Evolutionary conservation across 2,888 invertebrate species (phyloP).

Genomic region (Megastigmus dorsalis): DNA sequence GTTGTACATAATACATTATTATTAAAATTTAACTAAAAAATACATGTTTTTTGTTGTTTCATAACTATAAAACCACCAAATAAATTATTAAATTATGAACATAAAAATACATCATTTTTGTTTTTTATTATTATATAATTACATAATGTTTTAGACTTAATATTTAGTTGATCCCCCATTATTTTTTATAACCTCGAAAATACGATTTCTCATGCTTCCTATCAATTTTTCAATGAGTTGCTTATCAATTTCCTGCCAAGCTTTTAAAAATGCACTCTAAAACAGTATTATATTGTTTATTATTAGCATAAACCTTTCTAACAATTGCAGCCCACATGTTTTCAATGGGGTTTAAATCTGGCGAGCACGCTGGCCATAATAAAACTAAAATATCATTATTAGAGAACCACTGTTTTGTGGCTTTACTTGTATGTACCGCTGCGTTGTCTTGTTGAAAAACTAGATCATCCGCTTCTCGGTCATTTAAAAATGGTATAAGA

Average conservation of each 20-base stretch:
- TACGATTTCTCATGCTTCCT: too few relatives aligned
- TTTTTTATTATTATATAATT: too few relatives aligned
- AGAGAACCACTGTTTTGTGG: neutral
- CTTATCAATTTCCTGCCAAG: conserved; percentile 25
- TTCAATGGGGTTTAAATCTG: conserved; percentile 27
- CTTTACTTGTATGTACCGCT: neutral
- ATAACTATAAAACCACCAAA: neutral
- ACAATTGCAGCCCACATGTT: conserved; percentile 31
- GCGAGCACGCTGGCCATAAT: conserved; percentile 11
- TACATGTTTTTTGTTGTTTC: too few relatives aligned
- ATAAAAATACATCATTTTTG: too few relatives aligned
- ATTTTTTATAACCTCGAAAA: conserved; percentile 28
- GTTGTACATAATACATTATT: too few relatives aligned
- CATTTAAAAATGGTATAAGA: conserved; percentile 1
- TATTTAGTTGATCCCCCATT: conserved; percentile 4
- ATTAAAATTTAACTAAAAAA: too few relatives aligned
- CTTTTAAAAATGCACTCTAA: neutral
- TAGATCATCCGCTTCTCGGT: neutral
- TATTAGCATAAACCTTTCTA: conserved; percentile 15
- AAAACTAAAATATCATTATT: conserved; percentile 21
- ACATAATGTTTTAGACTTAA: too few relatives aligned
- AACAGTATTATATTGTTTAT: too few relatives aligned
- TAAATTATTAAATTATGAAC: neutral
- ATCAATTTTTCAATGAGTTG: conserved; percentile 7
- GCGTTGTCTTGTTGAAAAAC: conserved; percentile 14